These are phyloP conservation scores for Apaloderma vittatum DNA, from an alignment of 2,113 vertebrate genomes.

Conservation along the genomic window DNA sequence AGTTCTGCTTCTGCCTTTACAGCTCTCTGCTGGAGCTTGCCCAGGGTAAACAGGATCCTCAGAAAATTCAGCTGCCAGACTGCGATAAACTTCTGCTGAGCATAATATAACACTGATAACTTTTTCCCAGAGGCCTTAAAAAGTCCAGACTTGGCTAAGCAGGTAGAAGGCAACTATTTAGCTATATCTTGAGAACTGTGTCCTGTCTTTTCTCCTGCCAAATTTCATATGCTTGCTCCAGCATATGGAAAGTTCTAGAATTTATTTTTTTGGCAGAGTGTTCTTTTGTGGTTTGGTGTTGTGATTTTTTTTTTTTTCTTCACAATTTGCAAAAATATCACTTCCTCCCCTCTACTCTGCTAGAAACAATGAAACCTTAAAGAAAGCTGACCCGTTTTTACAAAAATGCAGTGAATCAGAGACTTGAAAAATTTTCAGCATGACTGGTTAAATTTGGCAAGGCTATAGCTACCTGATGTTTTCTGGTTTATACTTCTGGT, in stretches of 20 bases:
- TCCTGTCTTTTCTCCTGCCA: neutral
- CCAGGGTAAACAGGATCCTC: slow-evolving; percentile 20
- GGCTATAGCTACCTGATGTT: neutral
- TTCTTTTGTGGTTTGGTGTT: neutral
- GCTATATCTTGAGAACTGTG: neutral
- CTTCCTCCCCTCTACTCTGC: neutral
- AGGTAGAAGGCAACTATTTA: neutral
- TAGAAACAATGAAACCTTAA: neutral
- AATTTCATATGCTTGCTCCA: neutral
- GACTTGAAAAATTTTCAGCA: neutral
- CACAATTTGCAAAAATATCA: neutral
- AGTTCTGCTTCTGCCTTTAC: neutral
- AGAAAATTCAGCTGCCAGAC: slow-evolving; percentile 3
- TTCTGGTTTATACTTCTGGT: neutral
- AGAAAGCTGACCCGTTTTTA: neutral
- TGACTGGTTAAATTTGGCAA: neutral
- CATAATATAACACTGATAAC: neutral
- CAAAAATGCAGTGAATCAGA: neutral
- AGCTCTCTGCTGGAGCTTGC: neutral
- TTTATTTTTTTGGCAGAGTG: neutral
- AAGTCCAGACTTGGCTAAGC: neutral
- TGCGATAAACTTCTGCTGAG: slow-evolving; percentile 1
- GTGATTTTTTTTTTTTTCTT: neutral
- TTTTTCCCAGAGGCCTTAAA: neutral
- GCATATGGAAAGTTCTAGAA: neutral